A percentile compares a stretch with the other conserved stretches of the same genome.
These are phyloP conservation scores for Ashinkailepas kermadecensis DNA, from an alignment of 2,888 invertebrate genomes.

Conservation along the genomic window DNA sequence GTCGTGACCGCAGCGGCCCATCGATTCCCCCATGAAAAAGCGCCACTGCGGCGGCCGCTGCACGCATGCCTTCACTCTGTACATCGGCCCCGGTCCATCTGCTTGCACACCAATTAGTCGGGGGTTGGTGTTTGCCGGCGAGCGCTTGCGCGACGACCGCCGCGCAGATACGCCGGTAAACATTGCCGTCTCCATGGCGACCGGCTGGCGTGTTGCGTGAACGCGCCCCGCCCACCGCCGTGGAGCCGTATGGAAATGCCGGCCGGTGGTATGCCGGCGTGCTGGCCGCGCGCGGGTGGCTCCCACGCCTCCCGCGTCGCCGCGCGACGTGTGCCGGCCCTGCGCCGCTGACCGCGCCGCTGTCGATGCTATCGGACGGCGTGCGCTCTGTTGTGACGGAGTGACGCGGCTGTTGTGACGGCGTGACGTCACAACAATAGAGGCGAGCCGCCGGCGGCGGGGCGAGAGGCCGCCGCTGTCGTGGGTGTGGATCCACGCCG, in stretches of 20 bases:
- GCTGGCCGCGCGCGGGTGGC: neutral
- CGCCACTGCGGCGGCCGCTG: neutral
- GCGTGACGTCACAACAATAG: too few species aligned
- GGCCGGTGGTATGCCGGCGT: neutral
- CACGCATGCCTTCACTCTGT: neutral
- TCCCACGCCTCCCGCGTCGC: neutral
- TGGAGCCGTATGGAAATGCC: neutral
- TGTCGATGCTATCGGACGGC: neutral
- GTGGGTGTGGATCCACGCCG: neutral
- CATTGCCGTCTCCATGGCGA: slow-evolving; percentile 11
- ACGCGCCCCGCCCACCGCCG: neutral
- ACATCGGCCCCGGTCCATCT: neutral
- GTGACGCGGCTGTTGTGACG: too few species aligned
- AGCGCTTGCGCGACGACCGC: neutral
- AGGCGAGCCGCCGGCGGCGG: neutral
- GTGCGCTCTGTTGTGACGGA: neutral
- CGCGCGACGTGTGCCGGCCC: neutral
- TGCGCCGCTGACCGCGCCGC: neutral
- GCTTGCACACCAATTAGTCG: slow-evolving; percentile 19
- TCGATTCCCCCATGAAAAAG: neutral
- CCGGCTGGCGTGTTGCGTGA: neutral
- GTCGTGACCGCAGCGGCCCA: neutral
- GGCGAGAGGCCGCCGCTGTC: neutral
- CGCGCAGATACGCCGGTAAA: slow-evolving; percentile 7
- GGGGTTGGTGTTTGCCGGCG: neutral